A percentile compares a stretch with the other conserved stretches of the same genome.
phyloP scores from a whole-genome alignment of 2,113 vertebrate species.

The Tylochromis polylepis region DNA sequence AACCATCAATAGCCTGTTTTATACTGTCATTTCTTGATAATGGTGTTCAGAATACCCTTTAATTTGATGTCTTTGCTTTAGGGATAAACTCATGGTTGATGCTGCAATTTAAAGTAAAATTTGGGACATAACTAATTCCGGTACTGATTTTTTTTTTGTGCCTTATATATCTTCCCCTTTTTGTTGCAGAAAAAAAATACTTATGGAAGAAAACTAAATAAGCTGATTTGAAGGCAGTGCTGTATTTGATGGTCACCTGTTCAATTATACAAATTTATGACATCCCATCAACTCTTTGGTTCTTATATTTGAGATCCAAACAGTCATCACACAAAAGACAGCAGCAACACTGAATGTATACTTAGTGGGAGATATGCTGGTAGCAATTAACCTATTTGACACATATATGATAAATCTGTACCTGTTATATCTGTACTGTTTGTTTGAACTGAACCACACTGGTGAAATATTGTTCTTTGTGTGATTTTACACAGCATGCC shows the following conservation, averaged over 20 bases:
- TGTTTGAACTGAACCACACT: neutral
- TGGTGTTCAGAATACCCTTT: neutral
- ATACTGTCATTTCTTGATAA: neutral
- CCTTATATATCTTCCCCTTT: neutral
- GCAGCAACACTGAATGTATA: neutral
- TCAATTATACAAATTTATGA: neutral
- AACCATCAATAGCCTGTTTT: neutral
- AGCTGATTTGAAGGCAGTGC: neutral
- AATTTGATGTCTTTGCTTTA: neutral
- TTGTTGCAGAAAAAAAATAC: neutral
- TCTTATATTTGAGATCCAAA: neutral
- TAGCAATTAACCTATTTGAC: neutral
- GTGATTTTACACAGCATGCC: neutral
- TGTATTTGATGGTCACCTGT: neutral
- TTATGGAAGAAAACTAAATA: neutral
- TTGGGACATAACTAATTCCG: neutral
- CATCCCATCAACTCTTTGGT: neutral
- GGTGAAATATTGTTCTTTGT: neutral
- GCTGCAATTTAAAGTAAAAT: neutral
- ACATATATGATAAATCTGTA: neutral
- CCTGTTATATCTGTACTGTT: neutral
- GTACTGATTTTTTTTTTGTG: neutral
- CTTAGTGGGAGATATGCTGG: neutral
- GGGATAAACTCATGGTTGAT: neutral
- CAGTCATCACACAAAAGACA: neutral